These are phyloP conservation scores for Delichon dasypus DNA, from an alignment of 2,797 vertebrate genomes.

Conservation along the genomic window DNA sequence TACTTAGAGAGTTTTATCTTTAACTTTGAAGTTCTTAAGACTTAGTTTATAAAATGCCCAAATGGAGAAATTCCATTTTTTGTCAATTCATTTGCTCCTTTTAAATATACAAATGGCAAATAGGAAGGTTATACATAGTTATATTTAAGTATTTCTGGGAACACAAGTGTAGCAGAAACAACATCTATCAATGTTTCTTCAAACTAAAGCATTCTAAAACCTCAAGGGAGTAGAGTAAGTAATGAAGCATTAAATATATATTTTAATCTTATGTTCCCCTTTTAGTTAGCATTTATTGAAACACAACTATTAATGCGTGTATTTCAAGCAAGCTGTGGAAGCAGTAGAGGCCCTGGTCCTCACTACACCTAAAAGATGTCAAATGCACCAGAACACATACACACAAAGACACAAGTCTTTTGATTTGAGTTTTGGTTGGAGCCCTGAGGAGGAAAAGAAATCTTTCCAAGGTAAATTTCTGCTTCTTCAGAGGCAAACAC, in stretches of 20 bases:
- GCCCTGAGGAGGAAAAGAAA: rapidly evolving
- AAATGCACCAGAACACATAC: neutral
- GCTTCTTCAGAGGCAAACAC: neutral
- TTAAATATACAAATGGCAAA: neutral
- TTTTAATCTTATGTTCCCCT: neutral
- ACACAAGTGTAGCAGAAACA: neutral
- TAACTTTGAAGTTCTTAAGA: neutral
- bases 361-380: neutral
- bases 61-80: neutral
- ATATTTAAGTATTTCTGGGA: neutral
- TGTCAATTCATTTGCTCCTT: neutral
- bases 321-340: neutral
- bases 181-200: neutral
- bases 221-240: neutral
- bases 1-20: neutral
- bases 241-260: neutral
- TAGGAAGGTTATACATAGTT: neutral
- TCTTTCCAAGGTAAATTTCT: neutral
- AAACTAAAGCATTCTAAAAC: neutral
- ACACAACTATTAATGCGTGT: neutral
- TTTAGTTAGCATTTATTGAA: neutral
- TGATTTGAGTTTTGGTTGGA: neutral
- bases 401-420: neutral
- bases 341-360: neutral
- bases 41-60: neutral